Base-by-base conservation (phyloP, 2,888 invertebrate genomes). In the Chaetoderma sp. region DNA sequence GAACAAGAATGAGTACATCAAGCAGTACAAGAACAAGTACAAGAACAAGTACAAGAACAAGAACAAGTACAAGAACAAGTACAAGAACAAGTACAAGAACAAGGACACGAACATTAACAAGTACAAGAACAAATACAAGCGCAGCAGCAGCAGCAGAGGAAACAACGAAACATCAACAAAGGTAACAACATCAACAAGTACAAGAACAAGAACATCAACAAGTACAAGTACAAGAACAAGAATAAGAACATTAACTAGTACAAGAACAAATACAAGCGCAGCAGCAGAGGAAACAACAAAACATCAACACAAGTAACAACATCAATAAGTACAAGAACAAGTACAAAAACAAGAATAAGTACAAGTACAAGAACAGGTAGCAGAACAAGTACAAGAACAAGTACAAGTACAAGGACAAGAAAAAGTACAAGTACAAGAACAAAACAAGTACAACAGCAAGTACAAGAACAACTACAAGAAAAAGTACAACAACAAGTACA, bases 401-500 rank as follows among this genome's bases (percentile, higher is more conserved):
- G 28, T 27, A 50, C 18, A 45, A 44, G 58, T 27, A 50, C 18
- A 58, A 52, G 45, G 28, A 58, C 18, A 45, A 21, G 47, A 45
- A 50, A 13, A 45, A 52, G 45, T 27, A 25, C 10, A 45, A 16
- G n/a, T 27, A 18, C 16, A 45, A 6, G 28, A 45, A n/a, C 16
- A 45, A 28, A 58, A 27, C 18, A 58, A 13, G 58, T 49, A 45
- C 18, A 58, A 21, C 45, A 58, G 28, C 18, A 58, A n/a, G 58
- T 49, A 27, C 18, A 58, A 13, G 28, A 58, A 45, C 18, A 58
- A 13, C 45, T 49, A 27, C 18, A 58, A 44, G 47, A 58, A 27
- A 25, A 58, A 13, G 45, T 49, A 27, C 18, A 58, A 44, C 45
- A 58, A 45, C 18, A 58, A 23, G 58, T 49, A 58, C 18, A 58